phyloP scores from a whole-genome alignment of 2,888 invertebrate species.

The Quadroppia sp. region DNA sequence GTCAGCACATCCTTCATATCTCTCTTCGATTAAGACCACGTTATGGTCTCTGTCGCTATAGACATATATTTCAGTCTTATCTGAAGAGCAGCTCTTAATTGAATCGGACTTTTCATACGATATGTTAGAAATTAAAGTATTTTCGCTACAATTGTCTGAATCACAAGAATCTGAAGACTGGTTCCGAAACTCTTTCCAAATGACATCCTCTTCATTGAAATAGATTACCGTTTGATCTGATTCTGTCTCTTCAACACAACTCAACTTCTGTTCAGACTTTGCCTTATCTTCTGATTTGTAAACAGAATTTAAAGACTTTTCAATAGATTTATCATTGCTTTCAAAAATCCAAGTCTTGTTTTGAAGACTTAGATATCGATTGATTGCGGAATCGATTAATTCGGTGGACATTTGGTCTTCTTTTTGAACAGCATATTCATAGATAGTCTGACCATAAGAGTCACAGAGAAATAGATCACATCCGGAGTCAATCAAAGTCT shows the following conservation, averaged over 20 bases:
- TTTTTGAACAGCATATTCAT: constrained; percentile 44
- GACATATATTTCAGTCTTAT: constrained; percentile 8
- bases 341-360: background rate
- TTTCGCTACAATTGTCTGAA: background rate
- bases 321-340: background rate
- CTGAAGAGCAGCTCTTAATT: constrained; percentile 5
- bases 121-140: background rate
- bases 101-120: background rate
- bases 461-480: constrained; percentile 46
- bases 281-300: background rate
- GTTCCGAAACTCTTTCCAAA: background rate
- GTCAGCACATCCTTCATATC: background rate
- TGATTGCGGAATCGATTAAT: constrained; percentile 36
- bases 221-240: constrained; percentile 1
- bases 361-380: background rate
- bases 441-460: constrained; percentile 44
- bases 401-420: constrained; percentile 42
- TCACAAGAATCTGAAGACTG: too few relatives aligned
- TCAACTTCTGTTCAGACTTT: background rate
- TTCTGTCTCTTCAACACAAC: background rate
- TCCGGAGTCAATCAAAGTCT: constrained; percentile 43
- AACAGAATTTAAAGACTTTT: background rate
- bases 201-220: background rate
- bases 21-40: constrained; percentile 8
- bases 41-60: constrained; percentile 6